Evolutionary conservation across 2,797 vertebrate species (phyloP).

Genomic region (Pelochelys cantorii): DNA sequence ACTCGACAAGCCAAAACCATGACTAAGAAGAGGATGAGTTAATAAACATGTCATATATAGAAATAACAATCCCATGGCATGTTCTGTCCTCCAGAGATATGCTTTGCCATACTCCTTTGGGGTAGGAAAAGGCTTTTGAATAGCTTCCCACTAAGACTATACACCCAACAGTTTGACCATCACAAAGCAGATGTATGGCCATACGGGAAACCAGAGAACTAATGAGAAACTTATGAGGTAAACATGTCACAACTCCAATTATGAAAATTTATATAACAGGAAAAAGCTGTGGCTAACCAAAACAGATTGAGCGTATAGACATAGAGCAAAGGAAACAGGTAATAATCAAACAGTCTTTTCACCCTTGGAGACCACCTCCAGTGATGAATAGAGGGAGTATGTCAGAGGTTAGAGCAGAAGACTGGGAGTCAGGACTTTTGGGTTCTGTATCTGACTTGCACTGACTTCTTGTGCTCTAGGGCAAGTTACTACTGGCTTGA

Average conservation of each 20-base stretch:
- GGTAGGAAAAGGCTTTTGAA: neutral
- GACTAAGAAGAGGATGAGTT: slow-evolving; percentile 74
- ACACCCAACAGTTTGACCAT: neutral
- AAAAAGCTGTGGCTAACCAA: neutral
- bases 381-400: neutral
- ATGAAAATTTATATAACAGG: neutral
- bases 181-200: accelerated
- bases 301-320: neutral
- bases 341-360: neutral
- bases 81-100: slow-evolving; percentile 28
- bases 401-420: neutral
- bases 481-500: neutral
- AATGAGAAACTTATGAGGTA: neutral
- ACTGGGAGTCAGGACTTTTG: neutral
- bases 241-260: accelerated
- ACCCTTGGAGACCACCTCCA: accelerated
- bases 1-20: slow-evolving; percentile 73
- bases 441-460: neutral
- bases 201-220: neutral
- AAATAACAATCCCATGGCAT: slow-evolving; percentile 64
- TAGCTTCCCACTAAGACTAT: neutral
- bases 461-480: accelerated
- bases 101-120: neutral
- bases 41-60: slow-evolving; percentile 70
- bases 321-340: neutral